Evolutionary conservation across 2,113 vertebrate genomes (phyloP).

Genomic region (Dryoscopus gambensis): DNA sequence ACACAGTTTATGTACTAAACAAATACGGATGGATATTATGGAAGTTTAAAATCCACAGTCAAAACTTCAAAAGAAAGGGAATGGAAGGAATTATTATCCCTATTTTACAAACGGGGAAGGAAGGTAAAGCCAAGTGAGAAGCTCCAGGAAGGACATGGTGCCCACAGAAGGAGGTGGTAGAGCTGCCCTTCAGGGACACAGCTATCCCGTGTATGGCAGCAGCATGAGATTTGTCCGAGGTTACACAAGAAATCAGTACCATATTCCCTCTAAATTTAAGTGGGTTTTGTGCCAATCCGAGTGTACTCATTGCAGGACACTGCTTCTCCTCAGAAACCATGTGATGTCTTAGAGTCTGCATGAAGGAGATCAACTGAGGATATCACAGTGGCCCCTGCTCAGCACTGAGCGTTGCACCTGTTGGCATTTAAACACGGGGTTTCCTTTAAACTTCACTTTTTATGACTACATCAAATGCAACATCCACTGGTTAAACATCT

Average conservation of each 20-base stretch:
- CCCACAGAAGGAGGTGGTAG: not conserved
- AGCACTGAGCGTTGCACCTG: not conserved
- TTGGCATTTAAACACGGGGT: fast-evolving
- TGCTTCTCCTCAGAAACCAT: not conserved
- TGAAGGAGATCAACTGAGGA: not conserved
- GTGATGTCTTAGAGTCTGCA: not conserved
- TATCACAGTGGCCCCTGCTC: not conserved
- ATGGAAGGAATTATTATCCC: not conserved
- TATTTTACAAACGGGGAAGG: not conserved
- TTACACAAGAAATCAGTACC: not conserved
- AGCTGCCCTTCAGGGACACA: not conserved
- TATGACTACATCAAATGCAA: not conserved
- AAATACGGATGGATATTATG: not conserved
- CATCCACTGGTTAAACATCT: not conserved
- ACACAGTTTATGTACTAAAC: not conserved
- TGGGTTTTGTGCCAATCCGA: not conserved
- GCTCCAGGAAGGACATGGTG: not conserved
- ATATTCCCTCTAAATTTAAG: not conserved
- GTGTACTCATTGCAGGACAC: not conserved
- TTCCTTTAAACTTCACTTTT: not conserved
- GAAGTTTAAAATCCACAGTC: not conserved
- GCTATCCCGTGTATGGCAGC: fast-evolving
- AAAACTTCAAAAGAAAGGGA: not conserved
- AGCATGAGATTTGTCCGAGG: not conserved
- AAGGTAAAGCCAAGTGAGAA: not conserved